Percentiles rank a stretch among this genome's conserved stretches.
Conservation (phyloP, 2,888 invertebrate species). For the Physocephala rufipes region DNA sequence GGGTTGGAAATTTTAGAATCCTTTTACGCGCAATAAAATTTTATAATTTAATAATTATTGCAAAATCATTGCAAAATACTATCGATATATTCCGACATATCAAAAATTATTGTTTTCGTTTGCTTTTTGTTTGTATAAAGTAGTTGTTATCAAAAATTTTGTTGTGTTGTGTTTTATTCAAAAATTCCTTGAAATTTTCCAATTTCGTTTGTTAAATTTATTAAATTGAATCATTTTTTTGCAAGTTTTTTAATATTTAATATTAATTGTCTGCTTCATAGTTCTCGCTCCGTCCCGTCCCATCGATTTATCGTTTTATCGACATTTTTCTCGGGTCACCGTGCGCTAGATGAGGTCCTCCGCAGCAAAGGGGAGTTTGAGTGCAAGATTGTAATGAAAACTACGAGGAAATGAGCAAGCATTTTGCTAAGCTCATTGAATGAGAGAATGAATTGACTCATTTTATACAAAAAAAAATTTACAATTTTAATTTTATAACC, state of each 20-base stretch:
- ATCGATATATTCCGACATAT: background rate
- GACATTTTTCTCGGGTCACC: background rate
- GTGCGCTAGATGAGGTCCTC: too few relatives aligned
- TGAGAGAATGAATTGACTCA: conserved; percentile 44
- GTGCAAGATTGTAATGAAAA: conserved; percentile 65
- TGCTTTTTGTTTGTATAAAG: conserved; percentile 23
- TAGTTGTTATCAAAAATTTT: conserved; percentile 26
- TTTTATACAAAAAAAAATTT: conserved; percentile 52
- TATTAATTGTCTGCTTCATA: conserved; percentile 31
- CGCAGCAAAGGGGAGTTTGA: too few relatives aligned
- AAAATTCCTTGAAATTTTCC: conserved; percentile 42
- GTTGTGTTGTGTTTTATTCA: conserved; percentile 5
- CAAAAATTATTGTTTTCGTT: conserved; percentile 11
- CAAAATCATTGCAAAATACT: background rate
- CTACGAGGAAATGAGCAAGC: conserved; percentile 57
- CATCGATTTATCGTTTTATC: background rate
- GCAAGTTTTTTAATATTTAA: conserved; percentile 49
- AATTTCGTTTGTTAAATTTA: conserved; percentile 38
- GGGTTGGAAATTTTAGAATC: background rate
- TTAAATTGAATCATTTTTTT: conserved; percentile 35
- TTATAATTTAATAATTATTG: conserved; percentile 1
- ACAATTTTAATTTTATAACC: conserved; percentile 39
- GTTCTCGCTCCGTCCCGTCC: background rate
- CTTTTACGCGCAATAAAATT: background rate
- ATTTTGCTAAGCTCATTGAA: conserved; percentile 18